These are phyloP conservation scores for Lophius americanus DNA, from an alignment of 2,797 vertebrate species.

Conservation along the genomic window DNA sequence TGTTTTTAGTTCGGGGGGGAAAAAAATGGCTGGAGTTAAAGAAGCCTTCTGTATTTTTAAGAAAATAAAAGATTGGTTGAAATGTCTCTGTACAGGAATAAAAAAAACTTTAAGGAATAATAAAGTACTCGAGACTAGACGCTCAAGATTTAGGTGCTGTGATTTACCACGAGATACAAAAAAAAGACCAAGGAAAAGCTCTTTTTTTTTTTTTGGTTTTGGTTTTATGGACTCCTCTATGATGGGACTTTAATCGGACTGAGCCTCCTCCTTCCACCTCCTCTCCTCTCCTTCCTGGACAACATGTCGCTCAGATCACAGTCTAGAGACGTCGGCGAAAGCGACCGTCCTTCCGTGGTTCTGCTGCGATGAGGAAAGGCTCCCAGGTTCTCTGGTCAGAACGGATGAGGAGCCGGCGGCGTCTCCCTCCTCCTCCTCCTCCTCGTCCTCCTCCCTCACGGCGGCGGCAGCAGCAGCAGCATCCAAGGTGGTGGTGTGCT, in stretches of 20 bases:
- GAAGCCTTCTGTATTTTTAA: slow-evolving; percentile 90
- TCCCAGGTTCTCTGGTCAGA: slow-evolving; percentile 53
- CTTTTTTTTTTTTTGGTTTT: no score
- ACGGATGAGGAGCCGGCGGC: slow-evolving; percentile 41
- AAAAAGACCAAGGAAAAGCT: slow-evolving; percentile 46
- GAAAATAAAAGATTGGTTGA: slow-evolving; percentile 75
- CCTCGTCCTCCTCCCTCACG: slow-evolving; percentile 28
- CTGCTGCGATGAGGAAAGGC: slow-evolving; percentile 55
- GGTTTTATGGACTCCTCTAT: slow-evolving; percentile 23
- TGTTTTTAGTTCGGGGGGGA: slow-evolving; percentile 69
- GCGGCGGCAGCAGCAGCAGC: slow-evolving; percentile 71
- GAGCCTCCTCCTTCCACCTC: slow-evolving; percentile 42
- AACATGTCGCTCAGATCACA: slow-evolving; percentile 55
- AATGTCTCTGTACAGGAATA: slow-evolving; percentile 87
- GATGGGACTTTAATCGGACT: slow-evolving; percentile 43
- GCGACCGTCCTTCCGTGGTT: slow-evolving; percentile 43
- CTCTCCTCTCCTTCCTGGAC: slow-evolving; percentile 36
- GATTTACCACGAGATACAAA: slow-evolving; percentile 81
- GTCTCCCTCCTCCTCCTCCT: neutral
- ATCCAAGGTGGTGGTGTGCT: slow-evolving; percentile 81
- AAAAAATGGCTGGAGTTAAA: slow-evolving; percentile 84
- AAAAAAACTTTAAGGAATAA: slow-evolving; percentile 78
- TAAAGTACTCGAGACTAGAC: slow-evolving; percentile 85
- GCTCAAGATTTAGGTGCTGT: slow-evolving; percentile 93
- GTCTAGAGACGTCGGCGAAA: slow-evolving; percentile 26